Conservation (phyloP, 2,797 vertebrate species). For the Apogon hyalosoma region DNA sequence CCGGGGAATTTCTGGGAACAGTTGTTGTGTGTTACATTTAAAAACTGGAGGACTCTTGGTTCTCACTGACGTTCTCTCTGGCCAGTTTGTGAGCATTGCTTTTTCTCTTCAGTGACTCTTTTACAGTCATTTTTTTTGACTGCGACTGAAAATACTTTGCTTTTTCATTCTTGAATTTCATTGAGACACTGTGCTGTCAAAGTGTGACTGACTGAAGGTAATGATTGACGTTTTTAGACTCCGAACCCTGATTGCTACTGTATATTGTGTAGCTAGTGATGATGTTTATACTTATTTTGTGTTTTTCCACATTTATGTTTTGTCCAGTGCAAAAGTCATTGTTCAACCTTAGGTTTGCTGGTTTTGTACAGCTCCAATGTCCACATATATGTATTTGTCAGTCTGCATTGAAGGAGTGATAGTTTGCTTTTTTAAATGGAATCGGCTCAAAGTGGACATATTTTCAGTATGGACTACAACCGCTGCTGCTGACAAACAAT, state of each 20-base stretch:
- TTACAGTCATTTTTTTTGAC: slow-evolving; percentile 24
- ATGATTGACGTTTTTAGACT: slow-evolving; percentile 41
- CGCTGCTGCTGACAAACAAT: no score
- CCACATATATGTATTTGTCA: not conserved
- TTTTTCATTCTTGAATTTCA: slow-evolving; percentile 20
- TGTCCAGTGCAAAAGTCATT: no score
- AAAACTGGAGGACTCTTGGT: slow-evolving; percentile 8
- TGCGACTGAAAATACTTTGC: slow-evolving; percentile 31
- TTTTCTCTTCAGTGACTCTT: slow-evolving; percentile 53
- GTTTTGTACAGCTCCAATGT: no score
- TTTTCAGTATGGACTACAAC: no score
- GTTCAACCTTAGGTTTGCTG: no score
- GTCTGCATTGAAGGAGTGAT: no score
- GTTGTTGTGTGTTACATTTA: slow-evolving; percentile 12
- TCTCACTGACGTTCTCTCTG: slow-evolving; percentile 43
- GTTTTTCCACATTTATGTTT: no score
- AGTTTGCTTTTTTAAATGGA: no score
- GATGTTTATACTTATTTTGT: no score
- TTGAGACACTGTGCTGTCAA: slow-evolving; percentile 3
- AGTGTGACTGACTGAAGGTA: slow-evolving; percentile 28
- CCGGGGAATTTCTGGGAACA: not conserved
- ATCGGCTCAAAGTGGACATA: no score
- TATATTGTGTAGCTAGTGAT: not conserved
- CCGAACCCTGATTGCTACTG: not conserved
- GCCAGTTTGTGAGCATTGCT: slow-evolving; percentile 48